Evolutionary conservation across 1,140 invertebrate genomes (phyloP), one percentile per base, ranked within the genome.

Genomic region (Mycetomoellerius zeteki): DNA sequence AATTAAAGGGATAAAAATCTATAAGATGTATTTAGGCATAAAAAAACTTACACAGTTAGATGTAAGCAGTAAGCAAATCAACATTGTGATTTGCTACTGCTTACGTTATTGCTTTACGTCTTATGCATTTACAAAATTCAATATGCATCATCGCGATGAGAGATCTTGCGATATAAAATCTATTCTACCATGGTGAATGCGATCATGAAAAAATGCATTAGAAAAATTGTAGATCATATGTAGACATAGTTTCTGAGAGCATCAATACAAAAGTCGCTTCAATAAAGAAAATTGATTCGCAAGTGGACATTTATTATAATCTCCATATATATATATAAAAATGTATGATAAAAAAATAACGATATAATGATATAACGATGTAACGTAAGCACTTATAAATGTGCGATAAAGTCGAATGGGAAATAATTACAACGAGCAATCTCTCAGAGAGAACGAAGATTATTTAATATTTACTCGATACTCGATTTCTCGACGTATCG

Each of bases 381-480:
- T 56, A 75, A 58, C 30, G 33, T 76, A 52, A 52, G 30, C 47
- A 56, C 5, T 81, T 82, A 47, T 72, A 72, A 43, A 10, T 33
- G 33, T 12, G 19, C 33, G 78, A 82, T 82, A 72, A 82, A 21
- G 21, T 72, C 52, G 33, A 58, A 56, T 14, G 16, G 3, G 3
- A 47, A 33, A 82, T 60, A 82, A 82, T 73, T 60, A 58, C n/a
- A 82, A 27, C 37, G 33, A 7, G 3, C n/a, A 33, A 81, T 81
- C 16, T 65, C 43, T 62, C 6, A 4, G 21, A 56, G 16, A 4
- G 21, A 56, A 10, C 24, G 21, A 21, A 54, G 21, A 72, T 82
- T 33, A 73, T 82, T 37, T 73, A 82, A 82, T 60, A 60, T 82
- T 73, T 82, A 73, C 27, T 58, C 3, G 24, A 21, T 19, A 21